These are phyloP conservation scores for Ophthalmolycus amberensis DNA, from an alignment of 2,113 vertebrate species.

Conservation along the genomic window DNA sequence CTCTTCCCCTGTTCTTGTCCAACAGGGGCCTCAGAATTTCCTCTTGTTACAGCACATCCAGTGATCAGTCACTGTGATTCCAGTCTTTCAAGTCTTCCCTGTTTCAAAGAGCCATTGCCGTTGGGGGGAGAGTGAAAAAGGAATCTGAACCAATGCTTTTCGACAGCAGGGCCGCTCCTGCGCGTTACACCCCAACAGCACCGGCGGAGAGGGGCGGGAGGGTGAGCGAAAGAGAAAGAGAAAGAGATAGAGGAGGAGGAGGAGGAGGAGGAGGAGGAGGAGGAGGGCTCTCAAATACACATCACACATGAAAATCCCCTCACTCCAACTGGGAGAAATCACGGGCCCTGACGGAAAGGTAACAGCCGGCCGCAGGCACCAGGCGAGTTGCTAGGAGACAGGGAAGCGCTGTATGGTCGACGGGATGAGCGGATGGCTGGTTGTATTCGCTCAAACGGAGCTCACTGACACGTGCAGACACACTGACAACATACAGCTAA, in stretches of 20 bases:
- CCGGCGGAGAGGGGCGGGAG: constrained; percentile 39
- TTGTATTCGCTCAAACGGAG: constrained; percentile 63
- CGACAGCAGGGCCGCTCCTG: constrained; percentile 73
- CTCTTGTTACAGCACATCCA: constrained; percentile 72
- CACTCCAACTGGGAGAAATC: constrained; percentile 76
- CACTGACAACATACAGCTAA: constrained; percentile 52
- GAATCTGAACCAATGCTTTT: constrained; percentile 79
- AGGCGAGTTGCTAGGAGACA: constrained; percentile 81
- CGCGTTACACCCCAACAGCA: constrained; percentile 70
- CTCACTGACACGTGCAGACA: constrained; percentile 65
- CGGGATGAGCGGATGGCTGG: constrained; percentile 61
- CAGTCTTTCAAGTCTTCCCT: constrained; percentile 75
- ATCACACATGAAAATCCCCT: constrained; percentile 81
- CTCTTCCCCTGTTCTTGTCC: constrained; percentile 36
- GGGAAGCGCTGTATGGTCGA: constrained; percentile 61
- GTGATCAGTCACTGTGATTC: constrained; percentile 77
- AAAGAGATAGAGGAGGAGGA: constrained; percentile 5
- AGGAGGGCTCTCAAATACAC: constrained; percentile 66
- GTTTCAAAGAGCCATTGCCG: constrained; percentile 77
- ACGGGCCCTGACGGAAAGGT: constrained; percentile 76
- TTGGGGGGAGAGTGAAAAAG: constrained; percentile 69
- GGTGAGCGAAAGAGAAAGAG: background rate
- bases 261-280: constrained; percentile 28
- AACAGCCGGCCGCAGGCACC: constrained; percentile 74
- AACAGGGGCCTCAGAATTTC: constrained; percentile 64